A percentile compares a stretch with the other conserved stretches of the same genome.
These are phyloP conservation scores for Anseranas semipalmata DNA, from an alignment of 2,113 vertebrate species.

Conservation along the genomic window DNA sequence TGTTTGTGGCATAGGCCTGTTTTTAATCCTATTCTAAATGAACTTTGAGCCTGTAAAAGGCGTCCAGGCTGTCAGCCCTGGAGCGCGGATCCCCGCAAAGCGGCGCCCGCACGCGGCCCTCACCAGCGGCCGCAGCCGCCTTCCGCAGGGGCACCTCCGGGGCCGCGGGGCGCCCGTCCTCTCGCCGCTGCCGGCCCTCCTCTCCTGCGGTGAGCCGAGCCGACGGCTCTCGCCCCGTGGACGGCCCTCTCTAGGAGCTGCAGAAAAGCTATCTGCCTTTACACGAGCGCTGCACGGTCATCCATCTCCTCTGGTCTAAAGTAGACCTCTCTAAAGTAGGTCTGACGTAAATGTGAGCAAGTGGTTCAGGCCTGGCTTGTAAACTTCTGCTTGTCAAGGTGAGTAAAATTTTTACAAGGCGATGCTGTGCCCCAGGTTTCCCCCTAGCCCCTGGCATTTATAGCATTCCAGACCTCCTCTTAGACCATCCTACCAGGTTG, in stretches of 20 bases:
- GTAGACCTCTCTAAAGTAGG: too few species aligned
- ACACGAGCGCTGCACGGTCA: fast-evolving
- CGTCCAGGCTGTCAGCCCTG: fast-evolving
- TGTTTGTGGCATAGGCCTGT: neutral
- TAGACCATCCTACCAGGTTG: neutral
- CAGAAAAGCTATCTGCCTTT: neutral
- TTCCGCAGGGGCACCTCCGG: too few species aligned
- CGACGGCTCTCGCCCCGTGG: too few species aligned
- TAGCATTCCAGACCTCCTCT: neutral
- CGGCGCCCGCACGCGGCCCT: too few species aligned
- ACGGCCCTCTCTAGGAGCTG: neutral
- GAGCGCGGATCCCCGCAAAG: neutral
- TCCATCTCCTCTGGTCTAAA: neutral
- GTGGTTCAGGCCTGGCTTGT: neutral
- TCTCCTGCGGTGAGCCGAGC: neutral
- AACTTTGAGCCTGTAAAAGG: neutral
- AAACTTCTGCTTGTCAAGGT: neutral
- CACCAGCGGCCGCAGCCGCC: too few species aligned
- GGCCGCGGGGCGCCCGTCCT: neutral
- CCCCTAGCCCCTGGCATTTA: too few species aligned
- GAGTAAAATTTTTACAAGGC: neutral
- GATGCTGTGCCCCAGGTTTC: neutral
- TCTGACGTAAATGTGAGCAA: neutral
- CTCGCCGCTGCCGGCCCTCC: neutral
- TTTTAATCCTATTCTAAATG: neutral